Evolutionary conservation across 2,797 vertebrate genomes (phyloP), one percentile per base, ranked within the genome.

Genomic region (Acestrorhynchus altus): DNA sequence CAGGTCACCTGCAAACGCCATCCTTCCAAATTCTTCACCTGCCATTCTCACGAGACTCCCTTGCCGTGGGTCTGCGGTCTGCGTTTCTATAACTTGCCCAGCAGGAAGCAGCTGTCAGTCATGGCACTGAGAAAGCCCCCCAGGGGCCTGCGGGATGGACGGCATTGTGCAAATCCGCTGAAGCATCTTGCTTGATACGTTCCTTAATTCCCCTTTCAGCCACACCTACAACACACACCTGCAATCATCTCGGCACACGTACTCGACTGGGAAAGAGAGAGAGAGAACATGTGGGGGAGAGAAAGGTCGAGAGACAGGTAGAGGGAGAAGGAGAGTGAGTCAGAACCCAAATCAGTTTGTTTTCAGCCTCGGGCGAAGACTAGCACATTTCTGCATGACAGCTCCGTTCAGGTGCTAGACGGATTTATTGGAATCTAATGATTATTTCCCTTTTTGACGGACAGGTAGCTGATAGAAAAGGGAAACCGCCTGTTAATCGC

Each of bases 351-450:
- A 73, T 81, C 79, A 44, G 85, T 90, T 82, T 84, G 76, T 54
- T 70, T 72, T 56, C 11, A 24, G 60, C 72, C 83, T 76, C 79
- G n/a, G 83, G 88, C 88, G 83, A 79, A 74, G 76, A 84, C 74
- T 78, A 83, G 83, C 88, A 83, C 91, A 92, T 94, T 90, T 92
- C 93, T 96, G 93, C 88, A 87, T 95, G 95, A 92, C 92, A 94
- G 91, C 84, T 83, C 83, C 83, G 76, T 86, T 89, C 84, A 86
- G 77, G 86, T 85, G 83, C 74, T 75, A 73, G 86, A 86, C 85
- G 83, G 86, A 90, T 92, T 90, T 84, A 89, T 93, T 89, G 87
- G 86, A 87, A 89, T 91, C 79, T 92, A 93, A 93, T 88, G 90
- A 92, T 94, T 94, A 93, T 93, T 92, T 84, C 75, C 76, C 76